Conservation (phyloP, 2,888 invertebrate genomes). For the Ariolimax columbianus region DNA sequence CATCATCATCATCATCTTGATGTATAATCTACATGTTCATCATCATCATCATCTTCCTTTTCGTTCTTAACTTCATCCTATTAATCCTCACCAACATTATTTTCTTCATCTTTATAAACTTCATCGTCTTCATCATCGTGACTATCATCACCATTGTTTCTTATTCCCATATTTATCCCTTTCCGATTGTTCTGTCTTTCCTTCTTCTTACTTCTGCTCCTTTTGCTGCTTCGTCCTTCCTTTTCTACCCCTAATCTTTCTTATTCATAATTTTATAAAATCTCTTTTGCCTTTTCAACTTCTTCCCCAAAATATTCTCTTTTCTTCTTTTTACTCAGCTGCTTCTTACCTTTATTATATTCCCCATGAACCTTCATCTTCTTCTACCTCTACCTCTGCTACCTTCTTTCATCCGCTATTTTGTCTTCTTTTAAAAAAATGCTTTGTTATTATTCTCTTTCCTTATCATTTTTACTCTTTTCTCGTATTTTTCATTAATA, state of each 20-base stretch:
- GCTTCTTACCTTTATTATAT: neutral
- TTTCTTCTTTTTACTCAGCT: neutral
- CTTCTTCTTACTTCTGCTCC: slow-evolving; percentile 12
- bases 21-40: too few relatives aligned
- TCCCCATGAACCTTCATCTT: neutral
- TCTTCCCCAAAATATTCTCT: neutral
- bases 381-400: slow-evolving; percentile 7
- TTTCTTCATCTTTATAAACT: too few relatives aligned
- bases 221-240: slow-evolving; percentile 24
- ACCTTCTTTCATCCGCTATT: neutral
- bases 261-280: neutral
- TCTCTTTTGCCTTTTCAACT: too few relatives aligned
- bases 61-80: too few relatives aligned
- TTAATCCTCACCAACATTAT: too few relatives aligned
- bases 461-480: slow-evolving; percentile 12
- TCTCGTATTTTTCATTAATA: neutral
- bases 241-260: slow-evolving; percentile 20
- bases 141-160: too few relatives aligned
- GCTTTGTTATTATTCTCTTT: neutral
- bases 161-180: neutral
- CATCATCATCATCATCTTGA: too few relatives aligned
- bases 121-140: too few relatives aligned
- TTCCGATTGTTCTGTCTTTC: neutral
- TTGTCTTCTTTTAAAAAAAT: neutral
- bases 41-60: too few relatives aligned